Percentiles rank a stretch among this genome's conserved stretches.
Conservation (phyloP, 2,888 invertebrate genomes). For the Priocnemis perturbator region DNA sequence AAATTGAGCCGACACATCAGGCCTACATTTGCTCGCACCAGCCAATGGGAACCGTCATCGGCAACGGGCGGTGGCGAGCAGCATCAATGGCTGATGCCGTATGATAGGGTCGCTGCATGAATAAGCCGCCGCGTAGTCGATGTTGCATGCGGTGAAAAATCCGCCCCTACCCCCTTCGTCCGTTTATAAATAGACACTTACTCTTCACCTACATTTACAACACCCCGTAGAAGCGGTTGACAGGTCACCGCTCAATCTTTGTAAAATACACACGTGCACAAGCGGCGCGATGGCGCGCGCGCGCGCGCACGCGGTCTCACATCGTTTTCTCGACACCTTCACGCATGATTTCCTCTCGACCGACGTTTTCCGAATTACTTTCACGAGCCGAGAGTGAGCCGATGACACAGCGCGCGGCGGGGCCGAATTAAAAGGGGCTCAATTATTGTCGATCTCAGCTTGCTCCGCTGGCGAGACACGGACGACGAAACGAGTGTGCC, state of each 20-base stretch:
- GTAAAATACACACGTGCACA: constrained; percentile 52
- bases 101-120: constrained; percentile 44
- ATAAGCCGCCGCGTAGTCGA: constrained; percentile 48
- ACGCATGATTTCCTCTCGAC: constrained; percentile 51
- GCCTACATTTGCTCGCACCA: too few species aligned
- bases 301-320: constrained; percentile 35
- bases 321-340: constrained; percentile 55
- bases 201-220: constrained; percentile 73
- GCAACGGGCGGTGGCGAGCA: constrained; percentile 26
- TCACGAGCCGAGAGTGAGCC: background rate
- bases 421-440: background rate
- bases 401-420: background rate
- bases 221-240: constrained; percentile 74
- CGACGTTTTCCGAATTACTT: constrained; percentile 49
- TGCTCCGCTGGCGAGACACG: background rate
- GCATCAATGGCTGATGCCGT: constrained; percentile 46
- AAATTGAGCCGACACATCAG: too few species aligned
- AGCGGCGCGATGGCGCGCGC: background rate
- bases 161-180: constrained; percentile 23
- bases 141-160: constrained; percentile 49
- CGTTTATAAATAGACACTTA: constrained; percentile 72
- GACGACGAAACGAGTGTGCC: too few species aligned
- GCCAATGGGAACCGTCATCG: constrained; percentile 6
- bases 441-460: background rate
- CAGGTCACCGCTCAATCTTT: constrained; percentile 76